Conservation (phyloP, 2,113 vertebrate genomes). For the Rhinopomastus cyanomelas region DNA sequence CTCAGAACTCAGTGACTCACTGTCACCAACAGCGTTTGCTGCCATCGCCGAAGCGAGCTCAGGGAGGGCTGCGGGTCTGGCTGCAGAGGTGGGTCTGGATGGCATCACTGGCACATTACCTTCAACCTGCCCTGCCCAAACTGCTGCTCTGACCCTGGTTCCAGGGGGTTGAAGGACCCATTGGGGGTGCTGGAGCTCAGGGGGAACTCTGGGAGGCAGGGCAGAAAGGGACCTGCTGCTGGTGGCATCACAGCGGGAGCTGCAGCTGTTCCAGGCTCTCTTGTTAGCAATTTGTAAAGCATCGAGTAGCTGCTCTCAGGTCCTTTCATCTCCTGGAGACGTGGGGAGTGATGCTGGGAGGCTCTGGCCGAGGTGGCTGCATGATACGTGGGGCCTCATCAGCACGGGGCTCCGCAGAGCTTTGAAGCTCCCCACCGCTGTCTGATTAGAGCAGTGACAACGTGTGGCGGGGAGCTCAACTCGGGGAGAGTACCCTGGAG, state of each 20-base stretch:
- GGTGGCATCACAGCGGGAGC: neutral
- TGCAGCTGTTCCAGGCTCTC: neutral
- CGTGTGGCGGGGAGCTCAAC: neutral
- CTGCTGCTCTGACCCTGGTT: neutral
- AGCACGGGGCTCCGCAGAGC: neutral
- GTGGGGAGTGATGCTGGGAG: neutral
- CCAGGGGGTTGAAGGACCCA: neutral
- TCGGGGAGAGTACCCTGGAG: neutral
- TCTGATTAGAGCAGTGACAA: neutral
- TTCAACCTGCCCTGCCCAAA: neutral
- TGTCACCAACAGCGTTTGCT: neutral
- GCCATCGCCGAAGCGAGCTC: neutral
- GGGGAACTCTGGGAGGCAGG: neutral
- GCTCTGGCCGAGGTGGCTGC: neutral
- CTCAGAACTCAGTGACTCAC: neutral
- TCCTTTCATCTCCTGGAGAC: slow-evolving; percentile 33
- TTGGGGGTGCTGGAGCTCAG: rapidly evolving
- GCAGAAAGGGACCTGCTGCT: neutral
- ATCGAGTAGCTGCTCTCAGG: neutral
- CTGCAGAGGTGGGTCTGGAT: neutral
- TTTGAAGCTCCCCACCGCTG: slow-evolving; percentile 18
- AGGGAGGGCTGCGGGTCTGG: neutral
- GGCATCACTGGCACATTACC: neutral
- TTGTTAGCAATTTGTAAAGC: slow-evolving; percentile 12
- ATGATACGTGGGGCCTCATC: neutral